A percentile compares a stretch with the other conserved stretches of the same genome.
Conservation (phyloP, 2,888 invertebrate genomes). For the Drosophila anceps region DNA sequence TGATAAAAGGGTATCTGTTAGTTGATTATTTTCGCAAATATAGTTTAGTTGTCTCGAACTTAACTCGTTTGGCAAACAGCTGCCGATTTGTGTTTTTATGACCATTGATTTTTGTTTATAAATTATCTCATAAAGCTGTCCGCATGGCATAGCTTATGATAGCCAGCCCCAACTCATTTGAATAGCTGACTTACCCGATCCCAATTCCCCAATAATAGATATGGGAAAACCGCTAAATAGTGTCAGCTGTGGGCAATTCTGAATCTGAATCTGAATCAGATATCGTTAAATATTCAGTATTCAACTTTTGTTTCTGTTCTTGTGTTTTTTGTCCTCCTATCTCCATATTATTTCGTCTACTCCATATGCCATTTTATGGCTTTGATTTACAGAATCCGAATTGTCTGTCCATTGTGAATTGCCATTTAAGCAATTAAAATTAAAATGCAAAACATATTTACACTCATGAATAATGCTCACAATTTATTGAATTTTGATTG, state of each 20-base stretch:
- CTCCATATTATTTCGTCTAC: neutral
- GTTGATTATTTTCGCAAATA: neutral
- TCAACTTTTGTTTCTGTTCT: neutral
- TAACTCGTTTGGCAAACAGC: constrained; percentile 24
- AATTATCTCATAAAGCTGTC: constrained; percentile 66
- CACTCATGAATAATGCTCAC: constrained; percentile 39
- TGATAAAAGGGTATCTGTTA: constrained; percentile 2
- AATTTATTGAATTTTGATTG: constrained; percentile 68
- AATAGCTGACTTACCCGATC: constrained; percentile 51
- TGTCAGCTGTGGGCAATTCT: constrained; percentile 20
- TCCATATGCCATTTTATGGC: constrained; percentile 13
- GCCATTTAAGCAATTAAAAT: constrained; percentile 26
- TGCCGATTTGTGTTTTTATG: constrained; percentile 18
- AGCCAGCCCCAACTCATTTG: constrained; percentile 45
- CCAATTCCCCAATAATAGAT: constrained; percentile 10
- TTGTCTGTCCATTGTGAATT: constrained; percentile 16
- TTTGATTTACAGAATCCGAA: constrained; percentile 25
- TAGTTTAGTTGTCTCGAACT: neutral
- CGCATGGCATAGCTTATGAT: constrained; percentile 34
- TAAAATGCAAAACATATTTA: constrained; percentile 31
- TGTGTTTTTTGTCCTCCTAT: neutral
- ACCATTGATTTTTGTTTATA: constrained; percentile 45
- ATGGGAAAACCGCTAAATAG: constrained; percentile 47
- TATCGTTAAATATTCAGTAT: constrained; percentile 18
- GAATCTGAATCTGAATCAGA: constrained; percentile 2